These are phyloP conservation scores for Pollimyrus isidori DNA, from an alignment of 2,113 vertebrate genomes.

Conservation along the genomic window DNA sequence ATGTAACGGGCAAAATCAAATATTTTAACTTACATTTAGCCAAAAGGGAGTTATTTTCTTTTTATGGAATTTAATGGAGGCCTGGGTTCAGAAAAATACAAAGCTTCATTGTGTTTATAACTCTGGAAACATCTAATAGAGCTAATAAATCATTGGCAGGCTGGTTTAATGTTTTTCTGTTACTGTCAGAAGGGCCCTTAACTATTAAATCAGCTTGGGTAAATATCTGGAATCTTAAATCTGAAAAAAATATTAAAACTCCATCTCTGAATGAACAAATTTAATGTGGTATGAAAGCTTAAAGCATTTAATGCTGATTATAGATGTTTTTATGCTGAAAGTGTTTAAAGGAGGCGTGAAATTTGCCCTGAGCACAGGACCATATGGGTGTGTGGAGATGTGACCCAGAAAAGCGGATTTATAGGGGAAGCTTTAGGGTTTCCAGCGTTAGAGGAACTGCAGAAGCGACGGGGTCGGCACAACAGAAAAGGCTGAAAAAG, in stretches of 20 bases:
- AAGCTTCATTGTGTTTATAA: background rate
- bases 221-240: background rate
- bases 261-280: background rate
- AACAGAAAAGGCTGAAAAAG: background rate
- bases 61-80: background rate
- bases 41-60: background rate
- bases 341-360: background rate
- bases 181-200: background rate
- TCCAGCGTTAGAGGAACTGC: background rate
- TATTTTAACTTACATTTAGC: constrained; percentile 1
- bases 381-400: background rate
- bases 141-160: background rate
- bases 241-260: background rate
- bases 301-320: background rate
- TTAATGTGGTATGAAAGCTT: background rate
- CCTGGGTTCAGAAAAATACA: background rate
- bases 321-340: background rate
- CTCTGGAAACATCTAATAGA: background rate
- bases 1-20: background rate
- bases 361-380: background rate
- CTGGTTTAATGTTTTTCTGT: background rate
- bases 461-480: background rate
- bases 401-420: background rate
- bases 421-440: background rate
- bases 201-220: background rate